phyloP scores from a whole-genome alignment of 2,888 invertebrate genomes.

The Sesamia inferens region DNA sequence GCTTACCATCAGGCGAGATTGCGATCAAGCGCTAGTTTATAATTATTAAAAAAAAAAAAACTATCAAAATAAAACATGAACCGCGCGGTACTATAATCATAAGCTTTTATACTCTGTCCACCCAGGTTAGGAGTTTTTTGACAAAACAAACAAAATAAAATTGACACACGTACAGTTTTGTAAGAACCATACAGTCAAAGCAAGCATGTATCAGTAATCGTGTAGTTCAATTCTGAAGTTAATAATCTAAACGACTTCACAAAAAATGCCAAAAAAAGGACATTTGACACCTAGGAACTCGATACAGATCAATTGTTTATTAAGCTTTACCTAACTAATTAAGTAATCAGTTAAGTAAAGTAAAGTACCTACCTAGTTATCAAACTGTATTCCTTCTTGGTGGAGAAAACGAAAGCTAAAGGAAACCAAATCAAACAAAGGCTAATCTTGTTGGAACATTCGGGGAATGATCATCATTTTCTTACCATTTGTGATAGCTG shows the following conservation, averaged over 20 bases:
- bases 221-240: not conserved
- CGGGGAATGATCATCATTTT: conserved; percentile 38
- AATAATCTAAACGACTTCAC: not conserved
- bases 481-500: conserved; percentile 37
- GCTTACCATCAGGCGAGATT: no score
- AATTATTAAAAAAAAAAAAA: no score
- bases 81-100: not conserved
- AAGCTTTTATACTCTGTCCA: no score
- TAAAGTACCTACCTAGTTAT: not conserved
- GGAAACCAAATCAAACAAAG: conserved; percentile 52
- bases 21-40: no score
- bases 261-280: not conserved
- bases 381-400: conserved; percentile 29
- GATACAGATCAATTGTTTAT: no score
- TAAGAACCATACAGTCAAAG: not conserved
- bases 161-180: no score
- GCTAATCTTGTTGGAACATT: conserved; percentile 51
- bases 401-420: conserved; percentile 38
- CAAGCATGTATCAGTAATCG: not conserved
- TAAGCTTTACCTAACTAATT: no score
- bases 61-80: not conserved
- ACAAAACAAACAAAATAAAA: no score
- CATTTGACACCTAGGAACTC: not conserved
- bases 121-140: no score
- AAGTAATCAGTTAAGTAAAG: not conserved